Evolutionary conservation across 2,888 invertebrate species (phyloP).

Genomic region (Zootermopsis nevadensis): DNA sequence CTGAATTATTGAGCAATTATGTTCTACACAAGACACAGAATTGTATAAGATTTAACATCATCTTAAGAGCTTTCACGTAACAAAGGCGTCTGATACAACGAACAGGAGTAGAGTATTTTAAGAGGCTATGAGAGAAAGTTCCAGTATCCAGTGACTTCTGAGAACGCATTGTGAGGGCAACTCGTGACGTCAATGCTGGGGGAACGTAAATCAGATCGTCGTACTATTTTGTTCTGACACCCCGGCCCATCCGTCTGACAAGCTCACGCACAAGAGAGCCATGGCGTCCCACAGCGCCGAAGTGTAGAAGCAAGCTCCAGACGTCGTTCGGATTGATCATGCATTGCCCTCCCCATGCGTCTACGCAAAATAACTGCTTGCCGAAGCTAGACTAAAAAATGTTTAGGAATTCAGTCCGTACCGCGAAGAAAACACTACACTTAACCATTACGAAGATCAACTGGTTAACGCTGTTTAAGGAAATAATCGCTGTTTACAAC

Average conservation of each 20-base stretch:
- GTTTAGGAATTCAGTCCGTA: too few species aligned
- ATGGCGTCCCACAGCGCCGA: neutral
- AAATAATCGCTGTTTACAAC: too few species aligned
- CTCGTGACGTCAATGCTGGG: neutral
- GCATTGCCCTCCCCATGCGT: too few species aligned
- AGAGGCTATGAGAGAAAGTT: neutral
- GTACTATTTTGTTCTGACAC: constrained; percentile 4
- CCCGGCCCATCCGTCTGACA: neutral
- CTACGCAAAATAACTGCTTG: too few species aligned
- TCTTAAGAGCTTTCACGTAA: neutral
- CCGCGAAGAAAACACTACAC: too few species aligned
- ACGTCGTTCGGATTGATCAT: too few species aligned
- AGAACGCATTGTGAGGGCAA: neutral
- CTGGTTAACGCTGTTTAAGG: too few species aligned
- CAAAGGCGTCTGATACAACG: neutral
- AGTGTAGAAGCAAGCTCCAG: too few species aligned
- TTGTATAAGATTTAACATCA: neutral
- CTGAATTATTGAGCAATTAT: neutral
- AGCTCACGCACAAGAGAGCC: neutral
- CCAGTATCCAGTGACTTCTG: neutral
- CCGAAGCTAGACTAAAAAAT: too few species aligned
- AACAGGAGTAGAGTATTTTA: neutral
- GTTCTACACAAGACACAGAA: neutral
- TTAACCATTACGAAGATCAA: too few species aligned
- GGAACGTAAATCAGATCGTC: neutral